Percentiles rank a stretch among this genome's conserved stretches.
These are phyloP conservation scores for Pogonus chalceus DNA, from an alignment of 1,140 invertebrate species.

Conservation along the genomic window DNA sequence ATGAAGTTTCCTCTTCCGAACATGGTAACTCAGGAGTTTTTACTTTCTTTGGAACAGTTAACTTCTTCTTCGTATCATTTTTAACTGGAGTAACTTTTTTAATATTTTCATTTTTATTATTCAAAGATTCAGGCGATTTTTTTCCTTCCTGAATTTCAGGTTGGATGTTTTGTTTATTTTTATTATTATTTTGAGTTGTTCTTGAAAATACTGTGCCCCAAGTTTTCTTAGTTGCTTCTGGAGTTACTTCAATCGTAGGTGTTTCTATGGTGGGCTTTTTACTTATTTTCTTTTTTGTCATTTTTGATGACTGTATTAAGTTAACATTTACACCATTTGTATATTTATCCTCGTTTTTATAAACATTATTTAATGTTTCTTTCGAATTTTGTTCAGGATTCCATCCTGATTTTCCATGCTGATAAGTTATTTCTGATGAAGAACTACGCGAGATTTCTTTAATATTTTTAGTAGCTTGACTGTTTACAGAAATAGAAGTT, in stretches of 20 bases:
- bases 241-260: not conserved
- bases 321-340: not conserved
- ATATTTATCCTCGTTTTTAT: not conserved
- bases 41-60: slow-evolving; percentile 9
- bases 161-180: slow-evolving; percentile 11
- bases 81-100: slow-evolving; percentile 7
- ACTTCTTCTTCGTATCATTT: slow-evolving; percentile 13
- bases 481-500: not conserved
- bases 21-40: slow-evolving; percentile 29
- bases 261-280: slow-evolving; percentile 21
- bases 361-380: not conserved
- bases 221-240: not conserved
- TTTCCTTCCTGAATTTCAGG: slow-evolving; percentile 9
- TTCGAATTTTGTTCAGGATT: not conserved
- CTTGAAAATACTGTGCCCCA: not conserved
- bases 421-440: too few relatives aligned
- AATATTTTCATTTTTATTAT: slow-evolving; percentile 1
- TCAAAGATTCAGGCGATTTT: slow-evolving; percentile 13
- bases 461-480: too few relatives aligned
- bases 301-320: slow-evolving; percentile 34
- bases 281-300: slow-evolving; percentile 29
- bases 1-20: slow-evolving; percentile 58
- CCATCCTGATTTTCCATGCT: not conserved
- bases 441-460: too few relatives aligned
- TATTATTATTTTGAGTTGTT: not conserved